Percentiles rank a stretch among this genome's conserved stretches.
Conservation (phyloP, 2,888 invertebrate genomes). For the Apamea anceps region DNA sequence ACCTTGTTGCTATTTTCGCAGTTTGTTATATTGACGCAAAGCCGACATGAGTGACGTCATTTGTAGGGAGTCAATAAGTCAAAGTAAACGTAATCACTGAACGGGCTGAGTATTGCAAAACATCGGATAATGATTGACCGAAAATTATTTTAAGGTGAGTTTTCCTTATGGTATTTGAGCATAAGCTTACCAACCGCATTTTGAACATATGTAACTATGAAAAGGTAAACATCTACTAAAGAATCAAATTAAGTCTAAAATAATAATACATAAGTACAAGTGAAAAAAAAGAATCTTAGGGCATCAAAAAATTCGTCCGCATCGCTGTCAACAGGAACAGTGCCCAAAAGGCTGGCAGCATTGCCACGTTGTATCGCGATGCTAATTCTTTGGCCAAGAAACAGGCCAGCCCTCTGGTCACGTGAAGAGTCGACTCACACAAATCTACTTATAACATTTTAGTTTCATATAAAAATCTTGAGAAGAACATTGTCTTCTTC, state of each 20-base stretch:
- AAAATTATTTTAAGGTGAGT: background rate
- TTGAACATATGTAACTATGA: background rate
- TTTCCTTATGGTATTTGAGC: background rate
- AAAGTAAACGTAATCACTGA: slow-evolving; percentile 23
- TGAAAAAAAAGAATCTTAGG: no score
- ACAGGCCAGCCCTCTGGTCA: no score
- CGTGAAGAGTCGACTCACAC: no score
- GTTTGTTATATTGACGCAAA: slow-evolving; percentile 37
- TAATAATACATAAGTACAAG: no score
- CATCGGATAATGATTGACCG: slow-evolving; percentile 13
- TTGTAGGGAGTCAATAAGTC: slow-evolving; percentile 23
- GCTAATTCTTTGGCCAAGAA: no score
- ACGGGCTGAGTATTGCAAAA: slow-evolving; percentile 29
- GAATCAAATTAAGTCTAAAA: no score
- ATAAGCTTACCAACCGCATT: background rate
- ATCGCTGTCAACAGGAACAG: no score
- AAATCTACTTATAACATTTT: background rate
- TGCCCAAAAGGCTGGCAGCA: no score
- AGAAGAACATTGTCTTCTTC: background rate
- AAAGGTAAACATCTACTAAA: background rate
- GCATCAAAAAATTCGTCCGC: no score
- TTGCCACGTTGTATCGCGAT: no score
- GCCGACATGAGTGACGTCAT: slow-evolving; percentile 40
- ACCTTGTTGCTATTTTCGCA: slow-evolving; percentile 50
- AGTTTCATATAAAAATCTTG: background rate